Base-by-base conservation (phyloP, 1,140 invertebrate genomes). In the Drosophila kurseongensis region DNA sequence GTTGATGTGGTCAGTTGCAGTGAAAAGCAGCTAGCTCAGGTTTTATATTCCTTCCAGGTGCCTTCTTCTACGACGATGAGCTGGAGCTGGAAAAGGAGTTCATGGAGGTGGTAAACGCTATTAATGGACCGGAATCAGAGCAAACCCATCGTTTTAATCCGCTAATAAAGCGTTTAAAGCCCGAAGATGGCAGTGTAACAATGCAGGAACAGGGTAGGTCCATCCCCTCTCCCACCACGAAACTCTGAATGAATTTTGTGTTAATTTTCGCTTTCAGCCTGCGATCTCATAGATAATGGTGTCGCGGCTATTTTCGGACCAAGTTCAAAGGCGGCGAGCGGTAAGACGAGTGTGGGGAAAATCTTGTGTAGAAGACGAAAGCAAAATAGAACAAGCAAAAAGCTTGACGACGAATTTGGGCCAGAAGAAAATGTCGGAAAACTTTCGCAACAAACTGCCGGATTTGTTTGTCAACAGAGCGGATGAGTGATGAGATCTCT, bases 261-360 rank as follows among this genome's bases (percentile, higher is more conserved):
- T 40, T 3, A 12, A 32, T 65, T 32, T 67, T 67, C 54, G 27
- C 44, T 61, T 89, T 77, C 45, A 95, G 94, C 92, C 4, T 95
- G 95, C 80, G 92, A 94, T 55, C 84, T 95, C 27, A 58, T 94
- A 40, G 83, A 93, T 44, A 93, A 94, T 78, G 96, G 96, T 40
- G 94, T 97, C n/a, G 95, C 94, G 1, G 96, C 95, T 56, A 95
- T 97, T 80, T 96, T 97, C 88, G 96, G 96, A 14, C 96, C 96
- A 16, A 94, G 95, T 80, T 95, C 95, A 56, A 90, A 93, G 27
- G 93, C 94, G 80, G 90, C 90, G 9, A 94, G 94, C 41, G 94
- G 90, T 91, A 76, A 89, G 80, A 18, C 62, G 47, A 1, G 16
- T 10, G 41, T 27, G 4, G 66, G 76, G 23, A 29, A 42, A 10